Conservation (phyloP, 2,113 vertebrate genomes). For the Rhinopomastus cyanomelas region DNA sequence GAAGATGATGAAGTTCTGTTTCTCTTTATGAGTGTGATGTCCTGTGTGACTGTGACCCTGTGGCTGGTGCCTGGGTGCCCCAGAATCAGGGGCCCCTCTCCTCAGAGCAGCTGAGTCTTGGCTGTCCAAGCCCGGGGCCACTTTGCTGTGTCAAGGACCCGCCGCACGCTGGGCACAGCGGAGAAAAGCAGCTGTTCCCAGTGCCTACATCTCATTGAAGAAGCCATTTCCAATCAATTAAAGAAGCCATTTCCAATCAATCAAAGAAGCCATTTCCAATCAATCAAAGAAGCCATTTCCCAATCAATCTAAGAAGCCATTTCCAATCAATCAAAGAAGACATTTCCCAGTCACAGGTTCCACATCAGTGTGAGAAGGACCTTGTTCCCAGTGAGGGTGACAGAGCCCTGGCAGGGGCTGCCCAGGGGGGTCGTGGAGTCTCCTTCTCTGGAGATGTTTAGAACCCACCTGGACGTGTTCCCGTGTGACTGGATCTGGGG, state of each 20-base stretch:
- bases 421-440: no score
- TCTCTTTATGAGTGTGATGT: no score
- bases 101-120: background rate
- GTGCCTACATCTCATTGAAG: slow-evolving; percentile 80
- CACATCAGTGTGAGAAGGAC: no score
- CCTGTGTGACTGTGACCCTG: no score
- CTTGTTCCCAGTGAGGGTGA: no score
- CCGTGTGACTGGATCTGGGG: no score
- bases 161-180: slow-evolving; percentile 43
- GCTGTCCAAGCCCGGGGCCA: background rate
- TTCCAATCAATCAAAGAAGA: no score
- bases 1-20: no score
- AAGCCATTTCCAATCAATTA: slow-evolving; percentile 81
- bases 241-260: slow-evolving; percentile 71
- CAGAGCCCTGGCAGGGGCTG: no score
- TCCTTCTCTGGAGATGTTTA: no score
- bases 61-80: background rate
- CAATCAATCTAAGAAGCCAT: slow-evolving; percentile 77
- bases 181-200: slow-evolving; percentile 68
- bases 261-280: slow-evolving; percentile 71
- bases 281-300: slow-evolving; percentile 72
- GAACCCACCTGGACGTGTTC: no score
- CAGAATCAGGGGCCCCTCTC: background rate
- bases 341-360: no score
- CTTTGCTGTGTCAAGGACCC: slow-evolving; percentile 70